Percentiles rank a stretch among this genome's conserved stretches.
phyloP scores from a whole-genome alignment of 2,888 invertebrate species.

The Pyrochroa serraticornis region DNA sequence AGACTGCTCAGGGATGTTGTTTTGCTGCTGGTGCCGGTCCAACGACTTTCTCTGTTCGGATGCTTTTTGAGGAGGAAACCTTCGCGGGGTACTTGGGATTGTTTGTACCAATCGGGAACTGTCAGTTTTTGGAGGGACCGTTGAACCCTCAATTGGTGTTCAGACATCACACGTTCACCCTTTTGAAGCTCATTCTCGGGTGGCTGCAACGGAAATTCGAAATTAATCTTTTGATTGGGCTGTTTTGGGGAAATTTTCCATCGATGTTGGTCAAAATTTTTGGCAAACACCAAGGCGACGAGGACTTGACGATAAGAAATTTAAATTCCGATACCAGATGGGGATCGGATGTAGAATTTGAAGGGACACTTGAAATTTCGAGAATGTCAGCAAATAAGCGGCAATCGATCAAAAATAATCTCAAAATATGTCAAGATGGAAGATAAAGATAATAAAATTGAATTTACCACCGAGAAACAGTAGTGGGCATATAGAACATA shows the following conservation, averaged over 20 bases:
- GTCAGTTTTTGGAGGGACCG: slow-evolving; percentile 92
- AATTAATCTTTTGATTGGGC: too few species aligned
- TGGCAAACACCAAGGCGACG: too few species aligned
- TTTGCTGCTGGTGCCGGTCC: slow-evolving; percentile 69
- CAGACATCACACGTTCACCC: slow-evolving; percentile 85
- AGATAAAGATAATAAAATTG: neutral
- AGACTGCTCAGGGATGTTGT: slow-evolving; percentile 85
- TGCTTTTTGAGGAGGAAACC: slow-evolving; percentile 81
- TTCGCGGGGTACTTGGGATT: slow-evolving; percentile 73
- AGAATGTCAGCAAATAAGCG: neutral
- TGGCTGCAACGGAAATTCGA: slow-evolving; percentile 67
- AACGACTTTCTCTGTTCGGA: slow-evolving; percentile 63
- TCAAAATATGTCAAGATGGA: too few species aligned
- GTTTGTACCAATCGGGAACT: slow-evolving; percentile 92
- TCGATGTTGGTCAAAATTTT: too few species aligned
- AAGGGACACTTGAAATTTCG: too few species aligned
- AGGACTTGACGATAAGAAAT: too few species aligned
- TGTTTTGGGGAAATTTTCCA: slow-evolving; percentile 10
- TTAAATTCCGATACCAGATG: too few species aligned
- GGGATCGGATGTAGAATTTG: too few species aligned
- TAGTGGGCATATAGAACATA: too few species aligned
- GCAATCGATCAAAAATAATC: neutral
- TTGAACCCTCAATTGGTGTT: slow-evolving; percentile 92
- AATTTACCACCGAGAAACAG: slow-evolving; percentile 11
- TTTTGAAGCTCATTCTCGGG: slow-evolving; percentile 94